phyloP scores from a whole-genome alignment of 2,113 vertebrate species.

The Gallinago paraguaiae region DNA sequence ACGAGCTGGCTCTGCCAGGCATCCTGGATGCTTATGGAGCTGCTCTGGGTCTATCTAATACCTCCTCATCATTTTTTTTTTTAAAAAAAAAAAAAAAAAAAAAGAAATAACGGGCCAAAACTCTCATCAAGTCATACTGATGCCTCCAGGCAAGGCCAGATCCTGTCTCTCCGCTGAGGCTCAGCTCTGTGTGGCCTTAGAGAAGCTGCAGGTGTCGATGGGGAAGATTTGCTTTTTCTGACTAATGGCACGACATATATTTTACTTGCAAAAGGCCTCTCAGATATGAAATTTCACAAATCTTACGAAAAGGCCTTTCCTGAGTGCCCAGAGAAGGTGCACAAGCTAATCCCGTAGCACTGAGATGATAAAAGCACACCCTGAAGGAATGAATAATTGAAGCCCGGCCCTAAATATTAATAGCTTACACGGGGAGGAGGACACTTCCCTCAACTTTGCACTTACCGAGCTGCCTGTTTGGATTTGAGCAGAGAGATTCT shows the following conservation, averaged over 20 bases:
- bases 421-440: slow-evolving; percentile 37
- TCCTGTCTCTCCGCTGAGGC: background rate
- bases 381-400: slow-evolving; percentile 69
- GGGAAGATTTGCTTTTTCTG: background rate
- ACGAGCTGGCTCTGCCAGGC: too few species aligned
- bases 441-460: slow-evolving; percentile 36
- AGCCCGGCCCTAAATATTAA: slow-evolving; percentile 64
- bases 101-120: background rate
- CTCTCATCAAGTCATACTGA: background rate
- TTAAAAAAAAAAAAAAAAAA: background rate
- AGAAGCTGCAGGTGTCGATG: background rate
- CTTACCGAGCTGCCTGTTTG: background rate
- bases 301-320: background rate
- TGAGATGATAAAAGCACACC: slow-evolving; percentile 53
- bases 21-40: background rate
- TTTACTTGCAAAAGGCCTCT: background rate
- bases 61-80: too few species aligned
- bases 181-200: background rate
- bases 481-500: slow-evolving; percentile 18
- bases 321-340: background rate
- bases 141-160: background rate
- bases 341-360: slow-evolving; percentile 6
- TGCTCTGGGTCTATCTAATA: background rate
- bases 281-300: slow-evolving; percentile 14
- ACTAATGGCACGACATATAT: background rate